Conservation (phyloP, 1,140 invertebrate species). For the Trachymyrmex cornetzi region DNA sequence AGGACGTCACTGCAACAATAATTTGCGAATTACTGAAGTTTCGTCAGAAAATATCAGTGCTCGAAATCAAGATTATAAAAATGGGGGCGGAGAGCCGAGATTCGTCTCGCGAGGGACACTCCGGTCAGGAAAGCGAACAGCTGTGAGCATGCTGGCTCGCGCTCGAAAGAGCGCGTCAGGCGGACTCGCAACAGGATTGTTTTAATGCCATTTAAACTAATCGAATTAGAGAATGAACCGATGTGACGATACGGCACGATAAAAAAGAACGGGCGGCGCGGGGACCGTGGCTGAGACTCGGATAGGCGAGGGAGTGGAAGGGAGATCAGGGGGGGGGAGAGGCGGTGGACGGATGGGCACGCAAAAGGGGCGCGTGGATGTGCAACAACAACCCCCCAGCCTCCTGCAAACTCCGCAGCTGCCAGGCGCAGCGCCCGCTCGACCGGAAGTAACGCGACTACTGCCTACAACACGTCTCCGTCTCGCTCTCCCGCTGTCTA, state of each 20-base stretch:
- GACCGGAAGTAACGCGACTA: conserved; percentile 87
- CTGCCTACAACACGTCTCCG: conserved; percentile 84
- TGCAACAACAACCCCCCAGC: conserved; percentile 77
- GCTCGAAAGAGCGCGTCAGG: conserved; percentile 68
- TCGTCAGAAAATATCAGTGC: background rate
- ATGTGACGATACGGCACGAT: conserved; percentile 83
- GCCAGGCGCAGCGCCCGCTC: conserved; percentile 86
- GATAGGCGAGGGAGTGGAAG: conserved; percentile 29
- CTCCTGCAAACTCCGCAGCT: conserved; percentile 85
- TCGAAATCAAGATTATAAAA: conserved; percentile 48
- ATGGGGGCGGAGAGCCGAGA: conserved; percentile 26
- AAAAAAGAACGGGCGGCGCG: conserved; percentile 60
- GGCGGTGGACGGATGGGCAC: conserved; percentile 71
- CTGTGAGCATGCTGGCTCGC: conserved; percentile 70
- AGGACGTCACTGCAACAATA: background rate
- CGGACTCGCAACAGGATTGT: conserved; percentile 85
- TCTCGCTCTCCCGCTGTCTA: conserved; percentile 71
- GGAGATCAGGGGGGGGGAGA: conserved; percentile 12
- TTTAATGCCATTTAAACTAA: conserved; percentile 87
- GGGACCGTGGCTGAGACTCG: conserved; percentile 36
- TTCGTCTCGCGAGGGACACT: conserved; percentile 69
- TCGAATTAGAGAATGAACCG: conserved; percentile 86
- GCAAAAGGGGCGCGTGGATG: conserved; percentile 80
- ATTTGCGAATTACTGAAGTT: background rate
- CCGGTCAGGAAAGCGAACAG: conserved; percentile 78